Evolutionary conservation across 2,797 vertebrate species (phyloP).

Genomic region (Myoxocephalus aenaeus): DNA sequence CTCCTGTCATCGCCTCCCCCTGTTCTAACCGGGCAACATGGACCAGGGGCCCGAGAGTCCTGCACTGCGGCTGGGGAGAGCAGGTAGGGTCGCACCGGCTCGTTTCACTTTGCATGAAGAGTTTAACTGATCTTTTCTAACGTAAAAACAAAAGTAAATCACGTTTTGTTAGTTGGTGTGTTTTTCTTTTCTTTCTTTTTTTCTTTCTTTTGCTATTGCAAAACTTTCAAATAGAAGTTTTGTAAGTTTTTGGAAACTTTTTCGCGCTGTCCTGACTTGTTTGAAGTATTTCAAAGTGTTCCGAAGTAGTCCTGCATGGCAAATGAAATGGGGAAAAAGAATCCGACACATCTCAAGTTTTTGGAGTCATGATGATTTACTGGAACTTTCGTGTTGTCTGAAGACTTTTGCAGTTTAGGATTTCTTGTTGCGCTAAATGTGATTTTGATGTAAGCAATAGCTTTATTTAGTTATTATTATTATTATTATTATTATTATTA

Average conservation of each 20-base stretch:
- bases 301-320: not conserved
- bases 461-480: not conserved
- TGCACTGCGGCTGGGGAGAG: constrained; percentile 89
- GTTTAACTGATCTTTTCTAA: not conserved
- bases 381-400: constrained; percentile 1
- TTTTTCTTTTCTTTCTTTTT: not conserved
- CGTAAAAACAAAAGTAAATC: not conserved
- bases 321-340: not conserved
- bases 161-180: not conserved
- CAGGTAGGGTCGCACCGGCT: constrained; percentile 87
- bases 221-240: constrained; percentile 13
- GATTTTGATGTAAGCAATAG: not conserved
- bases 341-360: not conserved
- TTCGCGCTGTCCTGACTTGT: not conserved
- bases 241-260: constrained; percentile 11
- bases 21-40: constrained; percentile 85
- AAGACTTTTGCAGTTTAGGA: not conserved
- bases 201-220: not conserved
- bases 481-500: not conserved
- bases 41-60: constrained; percentile 91
- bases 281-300: constrained; percentile 4
- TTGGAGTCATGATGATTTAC: not conserved
- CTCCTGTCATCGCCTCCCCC: constrained; percentile 77
- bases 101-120: constrained; percentile 19
- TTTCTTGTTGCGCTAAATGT: not conserved